Conservation (phyloP, 2,888 invertebrate species). For the Adineta ricciae region DNA sequence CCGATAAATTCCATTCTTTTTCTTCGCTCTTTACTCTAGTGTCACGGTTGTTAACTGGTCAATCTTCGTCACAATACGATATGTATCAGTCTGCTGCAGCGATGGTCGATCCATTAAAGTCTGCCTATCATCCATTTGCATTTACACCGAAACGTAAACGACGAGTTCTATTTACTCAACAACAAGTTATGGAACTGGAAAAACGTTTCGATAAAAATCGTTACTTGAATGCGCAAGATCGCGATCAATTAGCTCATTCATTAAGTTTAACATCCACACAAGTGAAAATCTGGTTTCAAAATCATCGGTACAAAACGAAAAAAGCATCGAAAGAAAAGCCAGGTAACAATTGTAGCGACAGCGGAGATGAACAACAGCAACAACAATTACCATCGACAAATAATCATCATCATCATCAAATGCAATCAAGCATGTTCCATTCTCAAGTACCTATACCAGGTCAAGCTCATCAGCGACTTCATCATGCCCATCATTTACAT, state of each 20-base stretch:
- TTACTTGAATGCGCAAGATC: slow-evolving; percentile 20
- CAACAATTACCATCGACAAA: neutral
- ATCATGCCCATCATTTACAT: slow-evolving; percentile 2
- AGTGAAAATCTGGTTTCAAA: slow-evolving; percentile 35
- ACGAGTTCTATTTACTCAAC: slow-evolving; percentile 7
- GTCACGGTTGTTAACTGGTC: slow-evolving; percentile 13
- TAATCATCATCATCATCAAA: neutral
- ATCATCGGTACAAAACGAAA: slow-evolving; percentile 34
- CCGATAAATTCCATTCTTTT: neutral
- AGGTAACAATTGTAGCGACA: neutral
- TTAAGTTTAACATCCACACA: slow-evolving; percentile 7
- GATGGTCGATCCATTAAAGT: slow-evolving; percentile 13
- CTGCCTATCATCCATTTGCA: slow-evolving; percentile 6
- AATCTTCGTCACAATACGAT: slow-evolving; percentile 17
- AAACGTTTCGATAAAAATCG: slow-evolving; percentile 18
- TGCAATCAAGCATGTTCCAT: neutral
- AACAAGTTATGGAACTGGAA: neutral
- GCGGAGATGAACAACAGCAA: slow-evolving; percentile 5
- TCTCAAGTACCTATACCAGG: neutral
- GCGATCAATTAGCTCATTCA: slow-evolving; percentile 10
- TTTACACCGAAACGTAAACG: slow-evolving; percentile 16
- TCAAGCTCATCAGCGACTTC: neutral
- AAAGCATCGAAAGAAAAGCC: slow-evolving; percentile 31
- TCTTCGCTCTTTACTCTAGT: neutral
- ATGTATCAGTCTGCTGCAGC: neutral